Conservation (phyloP, 2,888 invertebrate species). For the Scaptomyza caliginosa region DNA sequence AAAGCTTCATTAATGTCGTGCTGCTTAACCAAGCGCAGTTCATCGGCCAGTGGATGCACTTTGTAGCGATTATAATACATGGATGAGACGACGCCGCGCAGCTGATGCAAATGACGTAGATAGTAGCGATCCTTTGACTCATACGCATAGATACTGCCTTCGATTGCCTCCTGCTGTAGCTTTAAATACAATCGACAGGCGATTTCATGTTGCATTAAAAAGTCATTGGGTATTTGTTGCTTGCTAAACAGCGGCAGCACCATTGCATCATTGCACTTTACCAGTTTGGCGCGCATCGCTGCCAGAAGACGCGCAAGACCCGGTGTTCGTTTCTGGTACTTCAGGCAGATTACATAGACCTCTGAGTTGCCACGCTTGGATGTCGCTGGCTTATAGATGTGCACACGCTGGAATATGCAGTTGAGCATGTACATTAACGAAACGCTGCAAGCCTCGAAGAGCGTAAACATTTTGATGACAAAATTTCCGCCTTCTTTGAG, state of each 20-base stretch:
- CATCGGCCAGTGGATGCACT: slow-evolving; percentile 85
- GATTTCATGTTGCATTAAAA: slow-evolving; percentile 87
- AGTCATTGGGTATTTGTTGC: slow-evolving; percentile 86
- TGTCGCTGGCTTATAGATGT: slow-evolving; percentile 93
- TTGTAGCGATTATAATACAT: slow-evolving; percentile 87
- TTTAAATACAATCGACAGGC: slow-evolving; percentile 88
- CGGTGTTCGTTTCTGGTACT: slow-evolving; percentile 68
- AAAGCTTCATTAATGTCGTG: slow-evolving; percentile 82
- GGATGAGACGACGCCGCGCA: slow-evolving; percentile 85
- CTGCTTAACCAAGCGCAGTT: slow-evolving; percentile 85
- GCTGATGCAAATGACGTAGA: slow-evolving; percentile 83
- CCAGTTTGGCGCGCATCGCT: slow-evolving; percentile 52
- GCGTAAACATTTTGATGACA: slow-evolving; percentile 95
- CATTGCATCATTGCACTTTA: slow-evolving; percentile 49
- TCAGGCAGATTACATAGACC: slow-evolving; percentile 91
- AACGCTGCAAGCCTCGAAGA: slow-evolving; percentile 93
- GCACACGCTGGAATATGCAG: slow-evolving; percentile 89
- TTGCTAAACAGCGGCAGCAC: slow-evolving; percentile 86
- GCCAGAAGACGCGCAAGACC: slow-evolving; percentile 61
- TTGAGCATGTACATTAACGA: slow-evolving; percentile 91
- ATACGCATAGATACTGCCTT: slow-evolving; percentile 88
- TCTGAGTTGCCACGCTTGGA: slow-evolving; percentile 99
- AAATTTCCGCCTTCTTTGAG: slow-evolving; percentile 90
- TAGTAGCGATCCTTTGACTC: slow-evolving; percentile 71
- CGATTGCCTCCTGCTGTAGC: slow-evolving; percentile 88